These are phyloP conservation scores for Oreocharis arfaki DNA, from an alignment of 2,113 vertebrate species.

Conservation along the genomic window DNA sequence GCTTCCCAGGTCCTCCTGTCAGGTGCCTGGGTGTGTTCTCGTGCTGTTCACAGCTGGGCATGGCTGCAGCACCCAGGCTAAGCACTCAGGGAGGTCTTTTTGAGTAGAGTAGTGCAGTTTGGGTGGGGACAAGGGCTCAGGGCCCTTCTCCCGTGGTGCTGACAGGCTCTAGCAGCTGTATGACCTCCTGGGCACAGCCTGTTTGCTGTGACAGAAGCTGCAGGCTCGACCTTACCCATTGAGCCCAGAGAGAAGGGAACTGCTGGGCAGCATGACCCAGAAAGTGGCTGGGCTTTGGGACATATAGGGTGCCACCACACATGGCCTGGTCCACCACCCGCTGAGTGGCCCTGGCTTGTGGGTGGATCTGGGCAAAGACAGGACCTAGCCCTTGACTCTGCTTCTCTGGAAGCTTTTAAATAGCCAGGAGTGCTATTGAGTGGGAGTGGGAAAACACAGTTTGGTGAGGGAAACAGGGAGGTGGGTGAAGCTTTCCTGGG, in stretches of 20 bases:
- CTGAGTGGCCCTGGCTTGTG: not conserved
- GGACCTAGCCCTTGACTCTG: not conserved
- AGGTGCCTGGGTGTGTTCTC: rapidly evolving
- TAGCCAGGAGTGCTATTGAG: not conserved
- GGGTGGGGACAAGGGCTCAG: not conserved
- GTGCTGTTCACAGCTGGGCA: rapidly evolving
- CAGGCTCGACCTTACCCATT: rapidly evolving
- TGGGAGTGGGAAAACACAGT: rapidly evolving
- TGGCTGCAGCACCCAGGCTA: not conserved
- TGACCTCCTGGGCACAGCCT: not conserved
- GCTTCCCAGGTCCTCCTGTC: not conserved
- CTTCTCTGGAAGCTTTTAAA: not conserved
- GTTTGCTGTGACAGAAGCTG: not conserved
- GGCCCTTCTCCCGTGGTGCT: not conserved
- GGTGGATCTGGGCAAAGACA: not conserved
- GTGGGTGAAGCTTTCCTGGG: not conserved
- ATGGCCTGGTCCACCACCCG: rapidly evolving
- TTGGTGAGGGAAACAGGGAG: not conserved
- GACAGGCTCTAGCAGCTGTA: not conserved
- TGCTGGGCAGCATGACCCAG: rapidly evolving
- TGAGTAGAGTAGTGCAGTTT: not conserved
- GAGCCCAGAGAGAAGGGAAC: not conserved
- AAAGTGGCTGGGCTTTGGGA: not conserved
- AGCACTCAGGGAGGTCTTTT: rapidly evolving
- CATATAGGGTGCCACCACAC: rapidly evolving